phyloP scores from a whole-genome alignment of 2,888 invertebrate genomes.

The Ptilodon capucinus region DNA sequence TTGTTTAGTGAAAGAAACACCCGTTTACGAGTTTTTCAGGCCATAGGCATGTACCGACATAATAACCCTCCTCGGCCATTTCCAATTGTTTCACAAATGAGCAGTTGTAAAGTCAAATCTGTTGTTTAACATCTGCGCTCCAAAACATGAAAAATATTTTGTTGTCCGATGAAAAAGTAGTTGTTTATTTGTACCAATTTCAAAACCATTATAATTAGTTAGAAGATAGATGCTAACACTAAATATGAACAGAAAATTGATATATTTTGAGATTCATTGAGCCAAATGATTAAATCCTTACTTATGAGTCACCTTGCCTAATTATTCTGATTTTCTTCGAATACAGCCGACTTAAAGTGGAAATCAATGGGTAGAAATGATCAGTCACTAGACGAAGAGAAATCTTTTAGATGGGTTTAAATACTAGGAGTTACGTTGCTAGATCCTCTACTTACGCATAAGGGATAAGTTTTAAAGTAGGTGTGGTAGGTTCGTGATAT shows the following conservation, averaged over 20 bases:
- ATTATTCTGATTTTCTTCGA: too few relatives aligned
- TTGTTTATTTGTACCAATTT: constrained; percentile 1
- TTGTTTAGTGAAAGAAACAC: constrained; percentile 59
- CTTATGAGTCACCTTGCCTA: too few relatives aligned
- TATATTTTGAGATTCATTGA: too few relatives aligned
- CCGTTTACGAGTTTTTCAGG: constrained; percentile 20
- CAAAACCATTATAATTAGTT: constrained; percentile 9
- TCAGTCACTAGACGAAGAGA: too few relatives aligned
- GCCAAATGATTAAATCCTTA: too few relatives aligned
- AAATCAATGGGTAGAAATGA: too few relatives aligned
- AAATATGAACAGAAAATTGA: too few relatives aligned
- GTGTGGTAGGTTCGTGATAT: background rate
- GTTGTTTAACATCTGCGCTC: constrained; percentile 44
- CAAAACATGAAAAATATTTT: constrained; percentile 20
- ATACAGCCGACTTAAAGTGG: too few relatives aligned
- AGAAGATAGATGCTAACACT: background rate
- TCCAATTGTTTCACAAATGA: constrained; percentile 49
- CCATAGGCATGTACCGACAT: constrained; percentile 9
- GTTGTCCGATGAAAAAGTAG: background rate
- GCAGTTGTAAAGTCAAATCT: constrained; percentile 44
- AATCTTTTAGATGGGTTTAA: too few relatives aligned
- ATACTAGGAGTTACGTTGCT: too few relatives aligned
- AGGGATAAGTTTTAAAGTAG: too few relatives aligned
- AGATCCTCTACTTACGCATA: too few relatives aligned
- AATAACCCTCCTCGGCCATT: constrained; percentile 29